Evolutionary conservation across 2,113 vertebrate species (phyloP), one percentile per base, ranked within the genome.

Genomic region (Sorex araneus): DNA sequence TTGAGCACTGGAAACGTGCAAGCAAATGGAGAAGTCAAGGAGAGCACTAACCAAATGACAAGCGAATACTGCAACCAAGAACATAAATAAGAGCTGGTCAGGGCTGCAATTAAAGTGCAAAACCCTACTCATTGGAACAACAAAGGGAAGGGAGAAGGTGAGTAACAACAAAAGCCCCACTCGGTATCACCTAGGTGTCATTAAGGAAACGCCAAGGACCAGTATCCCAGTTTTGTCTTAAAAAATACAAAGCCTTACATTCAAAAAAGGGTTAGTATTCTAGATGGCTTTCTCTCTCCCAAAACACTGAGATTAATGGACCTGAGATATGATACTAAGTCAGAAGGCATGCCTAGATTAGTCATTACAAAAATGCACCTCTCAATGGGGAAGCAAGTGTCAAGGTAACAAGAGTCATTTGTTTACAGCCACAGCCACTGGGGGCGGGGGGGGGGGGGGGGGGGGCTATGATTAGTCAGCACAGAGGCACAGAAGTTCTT

Each of bases 401-500:
- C 64, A 84, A 23, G 93, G 30, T 66, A 92, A 36, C 21, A 71
- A 28, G 34, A 69, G 85, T 34, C 43, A 81, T 54, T 66, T 87
- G 45, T 86, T 84, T 69, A 85, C 21, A 64, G 16, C 6, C n/a
- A 66, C 54, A n/a, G n/a, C n/a, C n/a, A n/a, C n/a, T n/a, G n/a
- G n/a, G n/a, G n/a, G n/a, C n/a, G n/a, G n/a, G n/a, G n/a, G n/a
- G n/a, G n/a, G n/a, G n/a, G n/a, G n/a, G n/a, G n/a, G n/a, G n/a
- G n/a, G n/a, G 73, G 66, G 32, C 16, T 73, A 28, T 64, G 64
- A 79, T 0, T 76, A n/a, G 87, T 74, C 57, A 84, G 36, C 15
- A 81, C n/a, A 75, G 23, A 92, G 82, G 36, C 15, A 81, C n/a
- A 75, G 23, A 92, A 86, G 74, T 76, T 87, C 67, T 76, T 89